Evolutionary conservation across 2,113 vertebrate species (phyloP).

Genomic region (Pyxicephalus adspersus): DNA sequence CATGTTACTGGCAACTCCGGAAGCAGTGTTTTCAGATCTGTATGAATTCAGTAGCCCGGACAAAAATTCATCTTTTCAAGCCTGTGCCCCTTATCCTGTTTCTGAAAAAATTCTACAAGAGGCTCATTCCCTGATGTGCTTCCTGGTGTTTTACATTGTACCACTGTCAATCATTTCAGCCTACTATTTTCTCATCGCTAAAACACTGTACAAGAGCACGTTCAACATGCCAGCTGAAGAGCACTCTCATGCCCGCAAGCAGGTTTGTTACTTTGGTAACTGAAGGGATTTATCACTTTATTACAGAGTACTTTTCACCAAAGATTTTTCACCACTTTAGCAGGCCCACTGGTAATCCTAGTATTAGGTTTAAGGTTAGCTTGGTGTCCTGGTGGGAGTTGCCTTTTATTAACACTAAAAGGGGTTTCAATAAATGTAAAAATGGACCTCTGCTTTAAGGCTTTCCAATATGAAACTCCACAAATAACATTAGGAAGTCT

Average conservation of each 20-base stretch:
- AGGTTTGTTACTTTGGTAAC: constrained; percentile 68
- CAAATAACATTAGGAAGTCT: too few species aligned
- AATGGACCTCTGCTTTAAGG: too few species aligned
- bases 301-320: too few species aligned
- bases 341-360: too few species aligned
- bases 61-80: constrained; percentile 73
- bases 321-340: too few species aligned
- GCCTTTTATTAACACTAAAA: too few species aligned
- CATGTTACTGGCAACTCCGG: constrained; percentile 77
- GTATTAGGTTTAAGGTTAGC: too few species aligned
- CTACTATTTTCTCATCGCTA: constrained; percentile 80
- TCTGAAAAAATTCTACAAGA: constrained; percentile 75
- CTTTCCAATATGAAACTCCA: too few species aligned
- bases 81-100: constrained; percentile 74
- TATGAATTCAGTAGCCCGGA: constrained; percentile 72
- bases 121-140: constrained; percentile 76
- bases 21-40: constrained; percentile 78
- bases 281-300: too few species aligned
- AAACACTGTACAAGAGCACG: constrained; percentile 77
- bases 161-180: constrained; percentile 77
- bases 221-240: constrained; percentile 79
- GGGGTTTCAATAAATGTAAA: too few species aligned
- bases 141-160: constrained; percentile 79
- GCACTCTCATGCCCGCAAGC: constrained; percentile 73
- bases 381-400: too few species aligned